Conservation (phyloP, 2,797 vertebrate species). For the Podargus strigoides region DNA sequence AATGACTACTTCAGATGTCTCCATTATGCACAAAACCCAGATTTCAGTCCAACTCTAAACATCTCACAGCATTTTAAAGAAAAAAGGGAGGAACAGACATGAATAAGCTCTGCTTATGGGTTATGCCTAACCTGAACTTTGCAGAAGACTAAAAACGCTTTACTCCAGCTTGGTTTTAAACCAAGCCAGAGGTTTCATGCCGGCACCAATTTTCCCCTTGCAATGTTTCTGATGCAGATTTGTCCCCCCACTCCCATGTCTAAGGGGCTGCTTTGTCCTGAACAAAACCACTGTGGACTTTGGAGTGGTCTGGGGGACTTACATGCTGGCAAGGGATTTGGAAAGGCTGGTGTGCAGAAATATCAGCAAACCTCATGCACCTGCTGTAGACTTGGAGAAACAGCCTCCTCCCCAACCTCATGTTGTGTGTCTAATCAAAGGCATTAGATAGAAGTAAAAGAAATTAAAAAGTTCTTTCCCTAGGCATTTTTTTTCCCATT, state of each 20-base stretch:
- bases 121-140: not conserved
- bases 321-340: not conserved
- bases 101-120: not conserved
- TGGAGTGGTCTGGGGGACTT: not conserved
- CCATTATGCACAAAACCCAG: not conserved
- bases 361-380: not conserved
- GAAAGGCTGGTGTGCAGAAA: not conserved
- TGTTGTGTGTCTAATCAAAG: not conserved
- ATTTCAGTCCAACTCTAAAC: not conserved
- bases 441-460: not conserved
- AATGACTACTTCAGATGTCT: not conserved
- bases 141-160: not conserved
- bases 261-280: not conserved
- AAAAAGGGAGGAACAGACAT: not conserved
- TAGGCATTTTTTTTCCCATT: not conserved
- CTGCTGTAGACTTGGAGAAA: not conserved
- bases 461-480: slow-evolving; percentile 8
- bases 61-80: not conserved
- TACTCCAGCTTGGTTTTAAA: not conserved
- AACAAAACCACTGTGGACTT: not conserved
- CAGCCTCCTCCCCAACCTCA: not conserved
- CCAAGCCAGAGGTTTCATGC: not conserved
- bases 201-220: not conserved
- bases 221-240: not conserved
- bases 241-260: not conserved